A percentile compares a stretch with the other conserved stretches of the same genome.
Evolutionary conservation across 1,140 invertebrate genomes (phyloP).

Genomic region (Pinna nobilis): DNA sequence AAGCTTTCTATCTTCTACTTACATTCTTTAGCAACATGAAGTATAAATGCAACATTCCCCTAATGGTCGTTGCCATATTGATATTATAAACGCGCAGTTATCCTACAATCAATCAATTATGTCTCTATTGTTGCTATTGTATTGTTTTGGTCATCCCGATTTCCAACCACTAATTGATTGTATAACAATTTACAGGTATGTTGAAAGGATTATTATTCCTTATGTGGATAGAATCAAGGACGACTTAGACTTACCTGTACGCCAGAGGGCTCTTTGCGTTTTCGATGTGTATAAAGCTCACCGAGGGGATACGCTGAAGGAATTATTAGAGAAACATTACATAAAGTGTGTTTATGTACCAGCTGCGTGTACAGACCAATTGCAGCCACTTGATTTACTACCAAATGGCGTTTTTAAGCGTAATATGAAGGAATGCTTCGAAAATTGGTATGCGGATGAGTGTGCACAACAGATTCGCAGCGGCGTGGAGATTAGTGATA

Average conservation of each 20-base stretch:
- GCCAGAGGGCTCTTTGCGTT: conserved; percentile 29
- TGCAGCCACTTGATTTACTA: conserved; percentile 31
- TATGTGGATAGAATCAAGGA: conserved; percentile 24
- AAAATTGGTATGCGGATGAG: conserved; percentile 21
- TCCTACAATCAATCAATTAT: too few species aligned
- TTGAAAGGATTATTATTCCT: conserved; percentile 31
- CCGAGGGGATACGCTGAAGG: conserved; percentile 11
- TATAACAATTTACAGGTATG: too few species aligned
- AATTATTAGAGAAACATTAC: conserved; percentile 16
- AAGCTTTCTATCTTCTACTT: too few species aligned
- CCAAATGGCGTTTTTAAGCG: conserved; percentile 23
- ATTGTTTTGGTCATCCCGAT: too few species aligned
- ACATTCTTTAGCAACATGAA: too few species aligned
- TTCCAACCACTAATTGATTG: too few species aligned
- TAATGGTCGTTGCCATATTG: too few species aligned
- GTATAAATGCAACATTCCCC: too few species aligned
- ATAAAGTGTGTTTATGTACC: conserved; percentile 24
- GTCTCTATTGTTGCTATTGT: too few species aligned
- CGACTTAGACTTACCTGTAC: neutral
- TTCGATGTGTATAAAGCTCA: conserved; percentile 46
- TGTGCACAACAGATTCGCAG: neutral
- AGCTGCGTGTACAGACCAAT: conserved; percentile 20
- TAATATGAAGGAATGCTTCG: conserved; percentile 17
- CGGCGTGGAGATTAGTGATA: too few species aligned
- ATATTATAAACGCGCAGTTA: too few species aligned